Percentiles rank a stretch among this genome's conserved stretches.
These are phyloP conservation scores for Dascillus cervinus DNA, from an alignment of 2,888 invertebrate species.

Conservation along the genomic window DNA sequence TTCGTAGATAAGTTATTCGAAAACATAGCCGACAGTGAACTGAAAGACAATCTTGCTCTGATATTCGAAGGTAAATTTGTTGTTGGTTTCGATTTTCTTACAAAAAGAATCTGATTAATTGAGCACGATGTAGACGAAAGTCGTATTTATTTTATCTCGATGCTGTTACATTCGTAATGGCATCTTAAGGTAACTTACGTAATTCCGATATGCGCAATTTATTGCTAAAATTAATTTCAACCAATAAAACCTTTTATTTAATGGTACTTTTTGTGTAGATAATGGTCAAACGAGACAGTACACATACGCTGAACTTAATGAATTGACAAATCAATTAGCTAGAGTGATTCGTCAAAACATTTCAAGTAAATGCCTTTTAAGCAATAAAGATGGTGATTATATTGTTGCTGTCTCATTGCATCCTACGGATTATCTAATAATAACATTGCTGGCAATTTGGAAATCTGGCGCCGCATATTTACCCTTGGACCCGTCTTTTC, in stretches of 20 bases:
- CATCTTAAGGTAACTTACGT: no score
- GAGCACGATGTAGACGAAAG: no score
- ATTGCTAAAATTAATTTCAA: no score
- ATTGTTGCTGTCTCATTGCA: conserved; percentile 74
- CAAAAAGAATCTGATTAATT: neutral
- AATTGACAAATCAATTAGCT: conserved; percentile 51
- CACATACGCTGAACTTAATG: conserved; percentile 51
- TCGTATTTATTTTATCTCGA: no score
- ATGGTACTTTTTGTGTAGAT: conserved; percentile 26
- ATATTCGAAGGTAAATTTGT: conserved; percentile 49
- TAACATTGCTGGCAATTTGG: conserved; percentile 64
- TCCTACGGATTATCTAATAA: conserved; percentile 62
- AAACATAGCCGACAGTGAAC: conserved; percentile 46
- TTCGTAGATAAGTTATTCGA: conserved; percentile 52
- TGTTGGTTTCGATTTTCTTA: neutral
- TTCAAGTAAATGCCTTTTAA: conserved; percentile 31
- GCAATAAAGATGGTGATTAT: conserved; percentile 61
- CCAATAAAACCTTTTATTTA: no score
- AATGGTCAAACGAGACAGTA: conserved; percentile 26
- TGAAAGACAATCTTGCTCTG: conserved; percentile 52
- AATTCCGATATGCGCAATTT: no score
- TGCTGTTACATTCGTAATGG: no score
- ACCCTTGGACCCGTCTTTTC: conserved; percentile 68
- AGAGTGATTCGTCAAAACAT: conserved; percentile 46
- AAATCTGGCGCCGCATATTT: conserved; percentile 80